Conservation (phyloP, 2,797 vertebrate species). For the Poeciliopsis paucimaculata region DNA sequence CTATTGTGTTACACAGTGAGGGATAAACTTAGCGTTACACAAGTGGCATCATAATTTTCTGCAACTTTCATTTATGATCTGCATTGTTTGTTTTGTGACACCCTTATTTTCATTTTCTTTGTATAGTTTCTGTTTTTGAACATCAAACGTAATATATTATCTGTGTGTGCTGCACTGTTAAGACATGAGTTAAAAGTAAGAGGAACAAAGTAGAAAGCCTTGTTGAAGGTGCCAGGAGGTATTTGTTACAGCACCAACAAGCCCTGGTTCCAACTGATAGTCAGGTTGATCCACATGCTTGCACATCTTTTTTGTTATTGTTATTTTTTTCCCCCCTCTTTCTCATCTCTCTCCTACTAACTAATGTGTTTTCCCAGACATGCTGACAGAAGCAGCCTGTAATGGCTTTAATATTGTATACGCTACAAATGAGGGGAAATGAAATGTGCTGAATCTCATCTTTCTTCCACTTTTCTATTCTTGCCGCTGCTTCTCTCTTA, state of each 20-base stretch:
- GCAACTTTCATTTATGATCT: not conserved
- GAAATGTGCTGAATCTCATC: constrained; percentile 78
- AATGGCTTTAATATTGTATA: constrained; percentile 79
- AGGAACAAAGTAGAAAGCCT: not conserved
- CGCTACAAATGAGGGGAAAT: constrained; percentile 72
- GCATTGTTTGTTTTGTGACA: not conserved
- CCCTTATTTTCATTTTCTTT: not conserved
- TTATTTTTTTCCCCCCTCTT: constrained; percentile 26
- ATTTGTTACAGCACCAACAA: constrained; percentile 70
- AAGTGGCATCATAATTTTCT: not conserved
- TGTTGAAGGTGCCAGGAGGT: constrained; percentile 27
- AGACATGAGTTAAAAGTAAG: not conserved
- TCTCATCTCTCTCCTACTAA: constrained; percentile 54
- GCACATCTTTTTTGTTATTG: constrained; percentile 23
- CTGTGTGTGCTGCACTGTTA: not conserved
- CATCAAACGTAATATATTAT: not conserved
- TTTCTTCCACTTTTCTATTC: constrained; percentile 42
- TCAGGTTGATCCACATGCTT: constrained; percentile 49
- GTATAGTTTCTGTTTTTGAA: not conserved
- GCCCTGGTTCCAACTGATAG: constrained; percentile 54
- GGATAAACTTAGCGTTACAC: not conserved
- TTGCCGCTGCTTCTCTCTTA: constrained; percentile 4
- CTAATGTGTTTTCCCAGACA: constrained; percentile 77
- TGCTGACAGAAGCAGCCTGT: constrained; percentile 78
- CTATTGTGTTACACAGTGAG: not conserved